Conservation (phyloP, 2,888 invertebrate genomes). For the Micoletzkya japonica region DNA sequence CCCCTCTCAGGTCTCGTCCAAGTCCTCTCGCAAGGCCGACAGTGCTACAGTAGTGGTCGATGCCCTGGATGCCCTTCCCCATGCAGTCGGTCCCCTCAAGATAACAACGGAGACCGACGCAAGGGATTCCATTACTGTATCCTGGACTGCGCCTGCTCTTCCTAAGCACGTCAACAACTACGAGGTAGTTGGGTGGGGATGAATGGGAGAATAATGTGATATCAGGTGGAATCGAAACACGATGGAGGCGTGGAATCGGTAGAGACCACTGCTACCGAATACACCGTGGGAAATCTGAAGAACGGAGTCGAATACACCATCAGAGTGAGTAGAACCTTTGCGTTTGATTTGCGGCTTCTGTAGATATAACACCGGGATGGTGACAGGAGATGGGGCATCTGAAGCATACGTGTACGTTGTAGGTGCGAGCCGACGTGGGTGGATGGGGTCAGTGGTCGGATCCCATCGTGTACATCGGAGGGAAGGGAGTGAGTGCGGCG, state of each 20-base stretch:
- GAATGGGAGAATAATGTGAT: neutral
- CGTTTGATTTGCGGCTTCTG: no score
- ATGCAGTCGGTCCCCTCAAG: neutral
- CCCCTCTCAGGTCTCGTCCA: neutral
- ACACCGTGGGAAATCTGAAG: neutral
- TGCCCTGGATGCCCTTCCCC: neutral
- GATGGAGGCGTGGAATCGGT: neutral
- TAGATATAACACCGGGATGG: neutral
- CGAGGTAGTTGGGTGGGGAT: neutral
- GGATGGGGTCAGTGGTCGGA: constrained; percentile 39
- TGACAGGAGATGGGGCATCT: neutral
- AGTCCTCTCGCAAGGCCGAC: neutral
- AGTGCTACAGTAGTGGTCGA: neutral
- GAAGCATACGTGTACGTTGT: neutral
- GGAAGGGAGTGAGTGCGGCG: constrained; percentile 18
- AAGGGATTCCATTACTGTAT: neutral
- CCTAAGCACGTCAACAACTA: neutral
- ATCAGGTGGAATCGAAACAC: neutral
- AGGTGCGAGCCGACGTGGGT: constrained; percentile 37
- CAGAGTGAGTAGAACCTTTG: constrained; percentile 10
- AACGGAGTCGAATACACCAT: constrained; percentile 9
- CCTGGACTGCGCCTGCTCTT: neutral
- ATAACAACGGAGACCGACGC: neutral
- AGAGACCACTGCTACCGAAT: neutral
- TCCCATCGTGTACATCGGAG: constrained; percentile 33